These are phyloP conservation scores for Diadophis punctatus DNA, from an alignment of 2,113 vertebrate genomes.

Conservation along the genomic window DNA sequence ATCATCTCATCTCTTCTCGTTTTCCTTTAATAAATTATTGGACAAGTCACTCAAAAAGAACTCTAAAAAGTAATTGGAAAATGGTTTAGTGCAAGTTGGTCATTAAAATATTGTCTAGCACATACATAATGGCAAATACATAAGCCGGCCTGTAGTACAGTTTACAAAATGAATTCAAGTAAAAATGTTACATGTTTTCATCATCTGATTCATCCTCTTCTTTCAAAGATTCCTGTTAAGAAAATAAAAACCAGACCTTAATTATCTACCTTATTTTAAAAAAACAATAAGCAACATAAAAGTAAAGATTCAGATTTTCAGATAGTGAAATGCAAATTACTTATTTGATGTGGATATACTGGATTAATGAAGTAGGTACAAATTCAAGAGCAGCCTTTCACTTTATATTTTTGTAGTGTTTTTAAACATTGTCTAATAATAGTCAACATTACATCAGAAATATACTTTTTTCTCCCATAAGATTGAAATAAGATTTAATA, in stretches of 20 bases:
- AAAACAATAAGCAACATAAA: background rate
- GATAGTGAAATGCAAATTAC: background rate
- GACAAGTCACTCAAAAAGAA: background rate
- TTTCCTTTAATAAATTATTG: background rate
- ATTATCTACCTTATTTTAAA: background rate
- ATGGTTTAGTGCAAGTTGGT: conserved; percentile 72
- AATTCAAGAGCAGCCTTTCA: background rate
- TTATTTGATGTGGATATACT: background rate
- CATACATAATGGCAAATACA: conserved; percentile 45
- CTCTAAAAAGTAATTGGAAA: conserved; percentile 46
- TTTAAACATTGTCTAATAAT: background rate
- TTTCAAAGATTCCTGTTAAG: conserved; percentile 91
- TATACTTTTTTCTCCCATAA: background rate
- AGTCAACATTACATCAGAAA: background rate
- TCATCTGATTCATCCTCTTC: conserved; percentile 98
- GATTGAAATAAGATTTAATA: background rate
- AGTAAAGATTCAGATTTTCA: background rate
- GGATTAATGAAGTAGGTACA: background rate
- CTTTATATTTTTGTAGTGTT: background rate
- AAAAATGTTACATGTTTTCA: conserved; percentile 91
- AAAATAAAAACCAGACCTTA: conserved; percentile 18
- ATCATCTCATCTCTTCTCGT: too few species aligned
- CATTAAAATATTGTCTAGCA: conserved; percentile 37
- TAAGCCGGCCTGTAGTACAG: conserved; percentile 51
- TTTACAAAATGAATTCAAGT: conserved; percentile 55